These are phyloP conservation scores for Leucoraja erinaceus DNA, from an alignment of 2,113 vertebrate genomes.

Conservation along the genomic window DNA sequence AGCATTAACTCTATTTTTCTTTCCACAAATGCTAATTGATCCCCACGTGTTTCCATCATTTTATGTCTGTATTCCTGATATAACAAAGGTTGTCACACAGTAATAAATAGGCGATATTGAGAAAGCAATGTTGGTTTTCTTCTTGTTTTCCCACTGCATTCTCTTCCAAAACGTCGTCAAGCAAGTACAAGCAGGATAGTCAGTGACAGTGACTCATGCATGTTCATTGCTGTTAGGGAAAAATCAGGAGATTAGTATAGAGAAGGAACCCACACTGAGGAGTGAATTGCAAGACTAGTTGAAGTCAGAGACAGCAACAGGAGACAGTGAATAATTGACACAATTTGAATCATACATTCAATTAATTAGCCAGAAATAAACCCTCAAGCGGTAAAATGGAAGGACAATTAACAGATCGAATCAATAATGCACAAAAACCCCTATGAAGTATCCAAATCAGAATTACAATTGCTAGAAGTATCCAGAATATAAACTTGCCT, in stretches of 20 bases:
- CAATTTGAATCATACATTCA: neutral
- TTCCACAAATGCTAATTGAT: too few relatives aligned
- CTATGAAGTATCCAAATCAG: neutral
- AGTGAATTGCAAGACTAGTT: neutral
- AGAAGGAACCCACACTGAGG: neutral
- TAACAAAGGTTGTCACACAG: neutral
- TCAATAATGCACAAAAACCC: neutral
- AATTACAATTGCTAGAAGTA: neutral
- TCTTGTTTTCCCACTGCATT: neutral
- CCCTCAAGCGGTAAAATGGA: neutral
- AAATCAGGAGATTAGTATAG: neutral
- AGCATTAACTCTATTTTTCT: too few relatives aligned
- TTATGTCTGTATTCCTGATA: too few relatives aligned
- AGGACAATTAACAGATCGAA: neutral
- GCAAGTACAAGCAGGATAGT: neutral
- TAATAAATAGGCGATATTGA: neutral
- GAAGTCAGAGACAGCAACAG: neutral
- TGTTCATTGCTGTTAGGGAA: neutral
- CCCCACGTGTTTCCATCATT: too few relatives aligned
- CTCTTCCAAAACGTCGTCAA: neutral
- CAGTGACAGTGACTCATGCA: neutral
- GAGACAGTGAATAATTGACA: neutral
- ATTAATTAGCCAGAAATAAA: neutral
- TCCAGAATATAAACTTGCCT: too few relatives aligned
- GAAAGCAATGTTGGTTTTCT: neutral